Evolutionary conservation across 2,797 vertebrate species (phyloP), one percentile per base, ranked within the genome.

Genomic region (Karalla daura): DNA sequence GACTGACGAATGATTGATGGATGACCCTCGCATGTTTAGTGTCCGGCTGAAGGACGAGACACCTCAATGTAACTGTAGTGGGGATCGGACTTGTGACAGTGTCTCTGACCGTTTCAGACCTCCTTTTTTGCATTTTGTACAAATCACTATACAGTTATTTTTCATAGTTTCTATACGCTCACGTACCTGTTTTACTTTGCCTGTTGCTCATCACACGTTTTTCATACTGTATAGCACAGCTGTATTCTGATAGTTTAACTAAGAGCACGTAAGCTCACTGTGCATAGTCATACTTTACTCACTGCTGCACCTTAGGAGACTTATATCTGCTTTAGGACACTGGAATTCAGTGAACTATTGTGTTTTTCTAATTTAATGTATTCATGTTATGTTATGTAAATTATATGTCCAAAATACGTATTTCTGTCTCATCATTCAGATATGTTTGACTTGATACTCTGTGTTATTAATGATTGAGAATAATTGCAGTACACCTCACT

Each of bases 291-390:
- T 81, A 80, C 79, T 56, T 35, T 69, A 74, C 67, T 89, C 83
- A 91, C 86, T 87, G 74, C 85, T 76, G 89, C 89, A 93, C 89
- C 86, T 91, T 89, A 88, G 78, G 76, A 44, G 41, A 74, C 59
- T 61, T 60, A 61, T 72, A 59, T 46, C 52, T 69, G 70, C 76
- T 87, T 87, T 69, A 74, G 64, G 67, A 82, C 83, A 73, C 71
- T 86, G 85, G 74, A 70, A 62, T 49, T 67, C 71, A 76, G 78
- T 81, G 78, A 62, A 70, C 55, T 51, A 30, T 64, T 78, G 69
- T 23, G 10, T 69, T 62, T 45, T 35, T 74, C 67, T 72, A 72
- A 39, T 58, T 79, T 37, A 43, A 59, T 63, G 49, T 43, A 77
- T 51, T 77, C 59, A 35, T 70, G 32, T 79, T 81, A 77, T 78